A percentile compares a stretch with the other conserved stretches of the same genome.
Conservation (phyloP, 2,113 vertebrate genomes). For the Helogale parvula region DNA sequence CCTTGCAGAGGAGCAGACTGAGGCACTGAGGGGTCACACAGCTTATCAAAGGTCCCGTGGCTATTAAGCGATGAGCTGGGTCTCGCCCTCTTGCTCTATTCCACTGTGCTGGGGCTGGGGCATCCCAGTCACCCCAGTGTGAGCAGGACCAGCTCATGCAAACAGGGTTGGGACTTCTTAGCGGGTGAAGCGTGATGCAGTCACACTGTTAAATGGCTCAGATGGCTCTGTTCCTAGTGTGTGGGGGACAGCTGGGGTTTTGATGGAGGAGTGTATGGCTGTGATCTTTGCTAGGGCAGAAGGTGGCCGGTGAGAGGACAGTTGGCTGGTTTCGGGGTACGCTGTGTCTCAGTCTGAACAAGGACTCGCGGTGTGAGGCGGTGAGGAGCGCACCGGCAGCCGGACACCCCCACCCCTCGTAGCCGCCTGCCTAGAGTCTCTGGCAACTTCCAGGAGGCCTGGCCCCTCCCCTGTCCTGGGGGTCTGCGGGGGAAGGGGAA, state of each 20-base stretch:
- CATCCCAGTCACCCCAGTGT: background rate
- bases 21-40: background rate
- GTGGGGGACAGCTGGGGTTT: background rate
- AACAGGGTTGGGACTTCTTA: background rate
- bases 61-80: background rate
- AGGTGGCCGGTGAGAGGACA: background rate
- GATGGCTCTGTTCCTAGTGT: background rate
- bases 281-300: background rate
- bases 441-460: background rate
- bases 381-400: no score
- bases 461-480: background rate
- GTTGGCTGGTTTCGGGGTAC: background rate
- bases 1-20: background rate
- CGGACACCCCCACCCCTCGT: no score
- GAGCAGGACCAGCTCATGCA: background rate
- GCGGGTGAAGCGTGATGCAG: background rate
- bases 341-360: background rate
- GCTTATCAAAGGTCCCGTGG: background rate
- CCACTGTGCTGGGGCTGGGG: background rate
- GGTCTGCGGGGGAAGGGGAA: background rate
- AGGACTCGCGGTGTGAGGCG: no score
- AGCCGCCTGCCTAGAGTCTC: background rate
- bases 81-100: fast-evolving
- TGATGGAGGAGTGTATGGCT: background rate
- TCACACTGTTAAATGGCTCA: fast-evolving